Conservation (phyloP, 1,140 invertebrate genomes). For the Aethina tumida region DNA sequence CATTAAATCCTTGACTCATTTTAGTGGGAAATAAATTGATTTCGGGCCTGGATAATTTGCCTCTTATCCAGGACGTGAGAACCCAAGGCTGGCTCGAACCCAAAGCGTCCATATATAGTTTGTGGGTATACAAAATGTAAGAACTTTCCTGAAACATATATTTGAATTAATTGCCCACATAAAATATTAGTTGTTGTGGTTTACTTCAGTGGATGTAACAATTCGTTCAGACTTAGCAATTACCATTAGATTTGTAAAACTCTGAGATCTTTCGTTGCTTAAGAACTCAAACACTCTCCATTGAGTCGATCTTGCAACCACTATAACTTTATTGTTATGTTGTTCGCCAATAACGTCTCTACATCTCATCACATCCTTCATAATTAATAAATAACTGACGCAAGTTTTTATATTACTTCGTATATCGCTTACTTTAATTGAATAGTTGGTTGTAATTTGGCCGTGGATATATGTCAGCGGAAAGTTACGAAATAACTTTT, state of each 20-base stretch:
- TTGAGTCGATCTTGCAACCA: conserved; percentile 53
- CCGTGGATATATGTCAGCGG: conserved; percentile 48
- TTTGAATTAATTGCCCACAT: background rate
- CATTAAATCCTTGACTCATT: conserved; percentile 53
- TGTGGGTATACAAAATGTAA: conserved; percentile 60
- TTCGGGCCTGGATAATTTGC: conserved; percentile 46
- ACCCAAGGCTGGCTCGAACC: conserved; percentile 51
- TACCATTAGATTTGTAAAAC: conserved; percentile 55
- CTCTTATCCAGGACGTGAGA: conserved; percentile 54
- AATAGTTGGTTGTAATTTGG: conserved; percentile 36
- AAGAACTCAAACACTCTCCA: conserved; percentile 62
- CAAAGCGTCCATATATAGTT: conserved; percentile 54
- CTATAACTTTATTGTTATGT: conserved; percentile 46
- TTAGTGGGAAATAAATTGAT: conserved; percentile 58
- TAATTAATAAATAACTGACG: conserved; percentile 51
- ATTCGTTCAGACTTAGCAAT: conserved; percentile 40
- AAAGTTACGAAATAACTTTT: conserved; percentile 46
- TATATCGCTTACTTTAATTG: conserved; percentile 14
- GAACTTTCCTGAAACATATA: conserved; percentile 43
- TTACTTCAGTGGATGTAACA: conserved; percentile 11
- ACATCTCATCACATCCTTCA: conserved; percentile 47
- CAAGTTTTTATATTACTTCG: conserved; percentile 37
- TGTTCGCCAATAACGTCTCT: conserved; percentile 48
- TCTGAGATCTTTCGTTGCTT: conserved; percentile 44
- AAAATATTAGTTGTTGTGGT: conserved; percentile 1